phyloP scores from a whole-genome alignment of 2,113 vertebrate genomes.

The Jaculus jaculus region DNA sequence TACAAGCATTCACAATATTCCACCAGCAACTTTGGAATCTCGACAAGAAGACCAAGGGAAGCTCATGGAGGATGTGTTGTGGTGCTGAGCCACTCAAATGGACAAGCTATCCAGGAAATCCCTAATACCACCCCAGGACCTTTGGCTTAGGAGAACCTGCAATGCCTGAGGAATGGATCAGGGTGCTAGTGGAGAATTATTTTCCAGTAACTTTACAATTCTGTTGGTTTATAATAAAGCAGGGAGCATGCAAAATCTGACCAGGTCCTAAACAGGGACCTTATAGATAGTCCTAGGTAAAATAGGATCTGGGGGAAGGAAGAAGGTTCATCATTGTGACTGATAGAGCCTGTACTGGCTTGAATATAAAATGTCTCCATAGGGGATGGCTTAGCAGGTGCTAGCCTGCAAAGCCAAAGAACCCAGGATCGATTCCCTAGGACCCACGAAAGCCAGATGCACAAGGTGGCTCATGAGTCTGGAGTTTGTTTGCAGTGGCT shows the following conservation, averaged over 20 bases:
- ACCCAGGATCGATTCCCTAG: too few species aligned
- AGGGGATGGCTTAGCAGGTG: too few species aligned
- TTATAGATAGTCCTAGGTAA: neutral
- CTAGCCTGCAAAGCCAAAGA: too few species aligned
- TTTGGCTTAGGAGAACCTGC: neutral
- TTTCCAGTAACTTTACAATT: neutral
- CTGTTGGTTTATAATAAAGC: neutral
- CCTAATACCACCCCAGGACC: neutral
- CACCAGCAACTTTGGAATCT: neutral
- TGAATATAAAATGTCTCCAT: neutral
- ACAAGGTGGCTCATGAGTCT: too few species aligned
- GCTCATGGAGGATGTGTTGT: neutral
- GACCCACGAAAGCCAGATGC: too few species aligned
- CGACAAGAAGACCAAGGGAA: constrained; percentile 1
- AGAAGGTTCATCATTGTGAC: neutral
- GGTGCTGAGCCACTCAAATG: neutral
- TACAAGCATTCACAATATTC: neutral
- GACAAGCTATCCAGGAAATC: neutral
- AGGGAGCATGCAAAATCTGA: neutral
- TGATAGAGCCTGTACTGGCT: neutral
- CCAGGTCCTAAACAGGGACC: neutral
- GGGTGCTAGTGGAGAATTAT: neutral
- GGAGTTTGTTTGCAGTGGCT: too few species aligned
- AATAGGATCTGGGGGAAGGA: neutral
- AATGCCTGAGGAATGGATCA: neutral